phyloP scores from a whole-genome alignment of 2,113 vertebrate genomes.

The Triplophysa siluroides region DNA sequence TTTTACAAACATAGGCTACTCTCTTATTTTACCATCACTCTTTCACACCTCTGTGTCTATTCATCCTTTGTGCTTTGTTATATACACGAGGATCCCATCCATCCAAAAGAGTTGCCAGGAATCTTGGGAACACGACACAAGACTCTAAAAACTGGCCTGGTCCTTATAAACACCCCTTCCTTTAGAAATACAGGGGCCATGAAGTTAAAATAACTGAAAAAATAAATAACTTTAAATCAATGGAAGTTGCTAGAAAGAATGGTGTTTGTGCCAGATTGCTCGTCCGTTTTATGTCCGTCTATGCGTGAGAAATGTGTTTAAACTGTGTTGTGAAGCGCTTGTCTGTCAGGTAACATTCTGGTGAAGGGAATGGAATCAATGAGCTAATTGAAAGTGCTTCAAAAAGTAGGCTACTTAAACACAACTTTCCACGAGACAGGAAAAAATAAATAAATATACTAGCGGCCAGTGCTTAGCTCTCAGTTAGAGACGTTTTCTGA shows the following conservation, averaged over 20 bases:
- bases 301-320: neutral
- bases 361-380: neutral
- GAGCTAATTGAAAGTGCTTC: neutral
- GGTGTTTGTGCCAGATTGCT: neutral
- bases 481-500: slow-evolving; percentile 38
- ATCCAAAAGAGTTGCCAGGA: slow-evolving; percentile 75
- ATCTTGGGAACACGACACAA: slow-evolving; percentile 71
- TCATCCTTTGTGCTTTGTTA: slow-evolving; percentile 76
- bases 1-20: slow-evolving; percentile 68
- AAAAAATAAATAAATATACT: slow-evolving; percentile 33
- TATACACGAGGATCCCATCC: slow-evolving; percentile 76
- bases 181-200: slow-evolving; percentile 67
- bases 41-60: slow-evolving; percentile 79
- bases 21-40: slow-evolving; percentile 78
- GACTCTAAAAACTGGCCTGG: slow-evolving; percentile 62
- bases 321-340: neutral
- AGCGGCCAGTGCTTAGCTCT: slow-evolving; percentile 14
- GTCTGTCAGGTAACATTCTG: neutral
- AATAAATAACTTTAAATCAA: slow-evolving; percentile 46
- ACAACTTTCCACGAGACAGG: slow-evolving; percentile 50
- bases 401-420: neutral
- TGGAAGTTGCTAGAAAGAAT: neutral
- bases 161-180: slow-evolving; percentile 63
- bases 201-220: slow-evolving; percentile 55
- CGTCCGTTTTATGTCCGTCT: neutral